Base-by-base conservation (phyloP, 2,797 vertebrate genomes). In the Clarias fuscus region DNA sequence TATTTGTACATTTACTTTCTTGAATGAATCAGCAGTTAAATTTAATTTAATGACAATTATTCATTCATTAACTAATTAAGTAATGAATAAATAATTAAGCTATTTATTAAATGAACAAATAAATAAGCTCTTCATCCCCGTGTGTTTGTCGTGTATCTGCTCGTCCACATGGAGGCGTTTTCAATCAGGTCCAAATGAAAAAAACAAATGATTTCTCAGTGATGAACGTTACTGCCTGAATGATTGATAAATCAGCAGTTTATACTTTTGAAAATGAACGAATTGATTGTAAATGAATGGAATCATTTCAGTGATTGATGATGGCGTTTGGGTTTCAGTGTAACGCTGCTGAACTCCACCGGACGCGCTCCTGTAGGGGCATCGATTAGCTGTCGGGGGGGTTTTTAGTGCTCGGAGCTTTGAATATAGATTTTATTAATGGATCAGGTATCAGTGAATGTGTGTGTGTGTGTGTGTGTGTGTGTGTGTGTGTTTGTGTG, bases 381-480 rank as follows among this genome's bases (percentile, higher is more conserved):
- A 81, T 30, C 22, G 40, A 65, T 27, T 81, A 65, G 61, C 79
- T 81, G 79, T 81, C 40, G 7, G 61, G 59, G 59, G 59, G 24
- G 61, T 78, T 87, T 90, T 86, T 85, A 80, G 85, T 71, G 84
- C 87, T 86, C 61, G 62, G 43, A 79, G 82, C 82, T 90, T 88
- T 88, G 89, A 88, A 87, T 87, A 87, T 89, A 86, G 88, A 90
- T 90, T 88, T 87, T 48, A 81, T 48, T 81, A 88, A 87, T 81
- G 87, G 87, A 90, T 89, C 90, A 83, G 58, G 71, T 89, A 86
- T 83, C 80, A 61, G 70, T 86, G 85, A 87, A 88, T 53, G 53
- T 40, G 58, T 59, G 76, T 78, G 56, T 37, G 76, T 37, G 59
- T 64, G 59, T 43, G 22, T 62, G 30, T 79, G 76, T 20, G 75